A percentile compares a stretch with the other conserved stretches of the same genome.
phyloP scores from a whole-genome alignment of 2,888 invertebrate genomes.

The Parnassius apollo region DNA sequence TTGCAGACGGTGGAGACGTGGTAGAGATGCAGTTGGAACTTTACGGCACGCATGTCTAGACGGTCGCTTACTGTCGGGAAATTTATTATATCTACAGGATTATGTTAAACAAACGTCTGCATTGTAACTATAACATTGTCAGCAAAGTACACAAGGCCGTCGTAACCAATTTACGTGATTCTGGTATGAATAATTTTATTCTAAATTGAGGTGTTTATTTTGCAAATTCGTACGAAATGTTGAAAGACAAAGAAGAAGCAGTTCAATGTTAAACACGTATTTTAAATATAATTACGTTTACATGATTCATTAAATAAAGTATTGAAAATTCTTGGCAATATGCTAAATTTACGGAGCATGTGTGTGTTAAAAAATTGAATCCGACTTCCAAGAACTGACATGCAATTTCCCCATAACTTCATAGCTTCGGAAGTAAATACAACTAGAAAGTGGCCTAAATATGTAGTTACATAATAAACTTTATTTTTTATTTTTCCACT shows the following conservation, averaged over 20 bases:
- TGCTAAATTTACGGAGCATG: too few species aligned
- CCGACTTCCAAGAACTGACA: too few species aligned
- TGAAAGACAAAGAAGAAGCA: conserved; percentile 10
- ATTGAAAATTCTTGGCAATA: too few species aligned
- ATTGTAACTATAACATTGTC: not conserved
- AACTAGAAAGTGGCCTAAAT: too few species aligned
- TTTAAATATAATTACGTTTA: not conserved
- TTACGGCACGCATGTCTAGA: conserved; percentile 21
- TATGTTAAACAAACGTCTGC: conserved; percentile 6
- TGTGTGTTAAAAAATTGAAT: too few species aligned
- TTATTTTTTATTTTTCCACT: too few species aligned
- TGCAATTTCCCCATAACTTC: too few species aligned
- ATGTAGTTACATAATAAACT: too few species aligned
- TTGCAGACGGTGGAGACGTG: conserved; percentile 6
- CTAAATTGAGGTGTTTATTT: not conserved
- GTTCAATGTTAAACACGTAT: conserved; percentile 1
- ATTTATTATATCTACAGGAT: conserved; percentile 9
- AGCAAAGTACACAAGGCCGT: not conserved
- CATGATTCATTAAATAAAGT: conserved; percentile 7
- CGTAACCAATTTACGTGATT: conserved; percentile 6
- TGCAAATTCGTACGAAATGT: not conserved
- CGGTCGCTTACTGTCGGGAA: conserved; percentile 9
- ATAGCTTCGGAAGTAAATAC: too few species aligned
- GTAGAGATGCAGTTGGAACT: conserved; percentile 14
- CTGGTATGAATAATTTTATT: not conserved